Conservation (phyloP, 2,888 invertebrate species). For the Rhyacophila evoluta region DNA sequence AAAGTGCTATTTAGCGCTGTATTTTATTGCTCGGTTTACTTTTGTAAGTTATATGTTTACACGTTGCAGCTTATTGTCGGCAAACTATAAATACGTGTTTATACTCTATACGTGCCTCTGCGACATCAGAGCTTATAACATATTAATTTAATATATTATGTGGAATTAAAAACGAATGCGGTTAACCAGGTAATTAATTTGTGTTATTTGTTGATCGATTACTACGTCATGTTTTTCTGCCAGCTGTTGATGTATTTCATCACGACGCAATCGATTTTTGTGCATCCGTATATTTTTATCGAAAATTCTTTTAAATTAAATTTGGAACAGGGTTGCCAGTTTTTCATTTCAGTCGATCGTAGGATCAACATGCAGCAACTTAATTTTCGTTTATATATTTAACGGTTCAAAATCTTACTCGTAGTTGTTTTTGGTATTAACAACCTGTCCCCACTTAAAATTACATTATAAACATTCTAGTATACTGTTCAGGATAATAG, state of each 20-base stretch:
- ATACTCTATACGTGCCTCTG: too few relatives aligned
- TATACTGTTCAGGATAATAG: too few relatives aligned
- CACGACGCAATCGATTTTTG: not conserved
- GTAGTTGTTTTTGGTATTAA: too few relatives aligned
- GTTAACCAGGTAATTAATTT: not conserved
- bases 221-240: not conserved
- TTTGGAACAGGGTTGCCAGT: not conserved
- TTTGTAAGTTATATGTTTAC: not conserved
- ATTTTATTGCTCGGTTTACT: not conserved
- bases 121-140: too few relatives aligned
- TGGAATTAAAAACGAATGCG: not conserved
- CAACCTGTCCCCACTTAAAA: too few relatives aligned
- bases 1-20: not conserved
- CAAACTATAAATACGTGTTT: too few relatives aligned
- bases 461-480: too few relatives aligned
- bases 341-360: too few relatives aligned
- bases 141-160: not conserved
- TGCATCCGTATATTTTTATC: not conserved
- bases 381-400: too few relatives aligned
- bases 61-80: not conserved
- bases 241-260: not conserved
- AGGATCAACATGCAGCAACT: too few relatives aligned
- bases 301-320: not conserved
- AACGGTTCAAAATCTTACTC: too few relatives aligned
- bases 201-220: constrained; percentile 1